A percentile compares a stretch with the other conserved stretches of the same genome.
These are phyloP conservation scores for Lepidothrix coronata DNA, from an alignment of 2,113 vertebrate species.

Conservation along the genomic window DNA sequence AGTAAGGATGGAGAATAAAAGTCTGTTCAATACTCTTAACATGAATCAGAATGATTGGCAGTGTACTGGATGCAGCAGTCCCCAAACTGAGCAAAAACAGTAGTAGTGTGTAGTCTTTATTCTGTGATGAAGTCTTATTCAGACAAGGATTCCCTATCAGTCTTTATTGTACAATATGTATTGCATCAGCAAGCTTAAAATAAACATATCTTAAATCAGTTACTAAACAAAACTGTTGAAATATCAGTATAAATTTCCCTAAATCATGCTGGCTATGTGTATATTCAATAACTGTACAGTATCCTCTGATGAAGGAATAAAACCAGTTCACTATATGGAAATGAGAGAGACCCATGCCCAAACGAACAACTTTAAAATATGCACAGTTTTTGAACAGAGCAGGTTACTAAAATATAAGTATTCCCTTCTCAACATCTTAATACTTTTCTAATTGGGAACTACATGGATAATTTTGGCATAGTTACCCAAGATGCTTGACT, in stretches of 20 bases:
- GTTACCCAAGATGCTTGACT: neutral
- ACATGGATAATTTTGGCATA: neutral
- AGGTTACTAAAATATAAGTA: neutral
- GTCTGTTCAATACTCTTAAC: neutral
- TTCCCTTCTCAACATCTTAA: neutral
- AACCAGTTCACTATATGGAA: neutral
- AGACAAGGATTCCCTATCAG: neutral
- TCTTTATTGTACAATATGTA: neutral
- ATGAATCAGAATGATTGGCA: neutral
- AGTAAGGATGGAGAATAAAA: neutral
- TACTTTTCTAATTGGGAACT: neutral
- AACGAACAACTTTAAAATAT: neutral
- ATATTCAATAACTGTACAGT: neutral
- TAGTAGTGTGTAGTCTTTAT: neutral
- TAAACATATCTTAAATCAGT: constrained; percentile 6
- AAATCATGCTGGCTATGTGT: neutral
- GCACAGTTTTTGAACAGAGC: neutral
- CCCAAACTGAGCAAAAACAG: neutral
- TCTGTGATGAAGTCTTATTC: neutral
- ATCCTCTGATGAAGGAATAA: neutral
- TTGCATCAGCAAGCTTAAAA: constrained; percentile 9
- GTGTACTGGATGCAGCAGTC: neutral
- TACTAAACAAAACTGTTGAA: neutral
- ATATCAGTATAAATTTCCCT: constrained; percentile 3
- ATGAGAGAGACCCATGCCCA: neutral